phyloP scores from a whole-genome alignment of 2,113 vertebrate species.

The Scalopus aquaticus region DNA sequence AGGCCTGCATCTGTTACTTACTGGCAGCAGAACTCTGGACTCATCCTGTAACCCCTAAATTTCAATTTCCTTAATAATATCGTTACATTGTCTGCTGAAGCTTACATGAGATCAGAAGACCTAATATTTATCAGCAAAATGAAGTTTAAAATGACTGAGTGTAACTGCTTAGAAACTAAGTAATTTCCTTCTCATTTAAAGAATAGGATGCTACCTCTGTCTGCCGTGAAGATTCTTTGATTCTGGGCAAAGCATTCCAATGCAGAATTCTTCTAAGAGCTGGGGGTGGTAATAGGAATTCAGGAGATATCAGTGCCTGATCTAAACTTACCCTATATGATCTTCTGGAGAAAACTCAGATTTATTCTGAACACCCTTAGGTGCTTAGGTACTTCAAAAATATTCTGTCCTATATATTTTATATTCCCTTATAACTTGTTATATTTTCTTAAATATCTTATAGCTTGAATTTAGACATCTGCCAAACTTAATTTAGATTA shows the following conservation, averaged over 20 bases:
- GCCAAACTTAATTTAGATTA: not conserved
- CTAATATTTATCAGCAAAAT: not conserved
- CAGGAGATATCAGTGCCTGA: not conserved
- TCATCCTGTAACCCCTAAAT: not conserved
- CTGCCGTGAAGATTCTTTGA: not conserved
- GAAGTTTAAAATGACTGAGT: not conserved
- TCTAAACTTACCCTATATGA: not conserved
- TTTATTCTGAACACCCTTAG: not conserved
- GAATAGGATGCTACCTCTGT: not conserved
- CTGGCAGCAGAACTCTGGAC: not conserved
- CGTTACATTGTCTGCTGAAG: not conserved
- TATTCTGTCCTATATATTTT: not conserved
- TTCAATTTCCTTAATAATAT: not conserved
- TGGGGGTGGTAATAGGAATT: not conserved
- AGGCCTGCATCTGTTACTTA: not conserved
- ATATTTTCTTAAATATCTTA: not conserved
- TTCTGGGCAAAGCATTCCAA: not conserved
- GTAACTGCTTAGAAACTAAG: not conserved
- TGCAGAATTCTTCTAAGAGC: not conserved
- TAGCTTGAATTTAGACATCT: not conserved
- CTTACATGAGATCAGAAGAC: not conserved
- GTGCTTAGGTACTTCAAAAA: slow-evolving; percentile 4
- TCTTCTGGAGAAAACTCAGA: not conserved
- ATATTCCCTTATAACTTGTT: not conserved
- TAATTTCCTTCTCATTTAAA: not conserved